Base-by-base conservation (phyloP, 1,140 invertebrate genomes). In the Portunus trituberculatus region DNA sequence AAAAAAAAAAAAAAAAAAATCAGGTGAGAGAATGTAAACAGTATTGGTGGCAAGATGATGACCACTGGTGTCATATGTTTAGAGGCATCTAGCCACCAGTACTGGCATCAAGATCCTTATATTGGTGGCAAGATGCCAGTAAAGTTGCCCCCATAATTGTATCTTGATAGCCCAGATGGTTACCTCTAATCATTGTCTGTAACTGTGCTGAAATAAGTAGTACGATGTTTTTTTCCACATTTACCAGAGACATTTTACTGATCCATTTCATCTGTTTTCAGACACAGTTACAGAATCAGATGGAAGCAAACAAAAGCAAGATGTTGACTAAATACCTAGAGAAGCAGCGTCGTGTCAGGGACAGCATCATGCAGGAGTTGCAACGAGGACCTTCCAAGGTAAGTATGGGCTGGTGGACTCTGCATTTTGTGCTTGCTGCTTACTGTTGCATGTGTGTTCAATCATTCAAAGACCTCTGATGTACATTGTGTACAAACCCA, bases 321-420 rank as follows among this genome's bases (percentile, higher is more conserved):
- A 97, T 99, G 93, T 97, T 98, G 95, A 97, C 98, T 95, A 98
- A 98, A 98, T 97, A 98, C 96, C 98, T 98, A 96, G 98, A 98
- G 96, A 98, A 98, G 96, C 98, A 98, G 96, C 97, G 98, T 96
- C 98, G 98, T 96, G 98, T 98, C 93, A 98, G 98, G 95, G 98
- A 98, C 97, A 98, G 92, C 97, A 97, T 97, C 96, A 97, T 97
- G 96, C 97, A 97, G 97, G 97, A 97, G 97, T 97, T 96, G 10
- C 97, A 97, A 93, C 96, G 97, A 32, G 97, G 97, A 95, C 97
- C 95, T 76, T 97, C 97, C 95, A 97, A 97, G 95, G 96, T 96
- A 76, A 91, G 96, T 12, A 0, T n/a, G 67, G 67, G 67, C 8
- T 20, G 52, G 20, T 2, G 6, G 6, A n/a, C 20, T 20, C 67